phyloP scores from a whole-genome alignment of 2,113 vertebrate species.

The Oryzias celebensis region DNA sequence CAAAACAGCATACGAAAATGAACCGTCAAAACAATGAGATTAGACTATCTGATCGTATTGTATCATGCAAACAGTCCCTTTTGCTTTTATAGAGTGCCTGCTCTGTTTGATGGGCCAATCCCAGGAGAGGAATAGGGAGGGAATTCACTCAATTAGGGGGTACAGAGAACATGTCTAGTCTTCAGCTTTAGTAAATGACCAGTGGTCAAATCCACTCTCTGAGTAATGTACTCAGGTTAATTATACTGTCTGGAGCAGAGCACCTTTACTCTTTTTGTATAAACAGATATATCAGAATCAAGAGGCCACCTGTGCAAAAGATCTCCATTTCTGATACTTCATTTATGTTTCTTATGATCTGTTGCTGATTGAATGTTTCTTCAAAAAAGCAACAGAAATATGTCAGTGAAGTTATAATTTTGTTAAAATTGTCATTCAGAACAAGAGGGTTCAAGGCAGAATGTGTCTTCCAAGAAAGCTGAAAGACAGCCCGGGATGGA shows the following conservation, averaged over 20 bases:
- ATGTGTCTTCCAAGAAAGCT: too few species aligned
- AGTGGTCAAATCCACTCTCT: constrained; percentile 69
- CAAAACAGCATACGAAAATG: constrained; percentile 4
- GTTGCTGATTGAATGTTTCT: too few species aligned
- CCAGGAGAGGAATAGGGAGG: constrained; percentile 5
- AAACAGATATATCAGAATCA: not conserved
- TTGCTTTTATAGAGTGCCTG: constrained; percentile 57
- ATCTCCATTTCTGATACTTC: too few species aligned
- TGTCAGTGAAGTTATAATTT: too few species aligned
- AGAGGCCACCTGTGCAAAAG: not conserved
- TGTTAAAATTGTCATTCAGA: too few species aligned
- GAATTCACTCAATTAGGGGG: constrained; percentile 47
- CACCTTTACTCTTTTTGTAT: constrained; percentile 13
- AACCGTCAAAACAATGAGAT: constrained; percentile 4
- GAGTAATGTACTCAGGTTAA: constrained; percentile 62
- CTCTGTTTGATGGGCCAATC: constrained; percentile 41
- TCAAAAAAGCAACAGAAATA: too few species aligned
- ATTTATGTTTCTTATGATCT: too few species aligned
- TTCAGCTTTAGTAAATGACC: constrained; percentile 78
- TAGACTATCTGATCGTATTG: constrained; percentile 16
- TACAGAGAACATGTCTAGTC: constrained; percentile 56
- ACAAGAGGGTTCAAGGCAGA: too few species aligned
- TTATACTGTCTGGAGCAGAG: constrained; percentile 57
- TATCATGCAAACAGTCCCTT: not conserved
- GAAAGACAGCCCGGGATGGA: too few species aligned